phyloP scores from a whole-genome alignment of 2,888 invertebrate species.

The Rutpela maculata region DNA sequence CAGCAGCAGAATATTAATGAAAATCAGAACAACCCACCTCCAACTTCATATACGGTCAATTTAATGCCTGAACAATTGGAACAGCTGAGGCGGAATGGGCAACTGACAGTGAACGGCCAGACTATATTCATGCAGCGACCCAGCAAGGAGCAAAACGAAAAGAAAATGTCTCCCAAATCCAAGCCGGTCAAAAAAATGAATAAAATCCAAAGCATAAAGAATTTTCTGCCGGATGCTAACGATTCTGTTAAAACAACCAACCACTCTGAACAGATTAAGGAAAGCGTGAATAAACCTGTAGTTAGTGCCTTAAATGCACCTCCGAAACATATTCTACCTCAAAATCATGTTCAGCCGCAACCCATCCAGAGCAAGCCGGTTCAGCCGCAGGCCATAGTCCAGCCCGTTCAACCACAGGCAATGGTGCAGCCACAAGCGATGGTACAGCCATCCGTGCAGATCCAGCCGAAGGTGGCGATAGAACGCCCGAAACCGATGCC shows the following conservation, averaged over 20 bases:
- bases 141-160: conserved; percentile 63
- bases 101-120: conserved; percentile 73
- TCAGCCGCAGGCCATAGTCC: conserved; percentile 64
- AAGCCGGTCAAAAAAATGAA: conserved; percentile 70
- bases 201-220: conserved; percentile 61
- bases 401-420: conserved; percentile 60
- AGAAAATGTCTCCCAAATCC: conserved; percentile 70
- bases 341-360: conserved; percentile 64
- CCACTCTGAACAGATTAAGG: conserved; percentile 59
- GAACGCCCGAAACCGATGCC: conserved; percentile 51
- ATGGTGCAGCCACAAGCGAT: conserved; percentile 65
- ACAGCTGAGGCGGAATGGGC: conserved; percentile 72
- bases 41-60: conserved; percentile 73
- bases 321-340: conserved; percentile 65
- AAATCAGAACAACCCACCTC: conserved; percentile 61
- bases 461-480: conserved; percentile 54
- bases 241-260: conserved; percentile 56
- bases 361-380: conserved; percentile 48
- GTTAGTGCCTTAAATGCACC: conserved; percentile 64
- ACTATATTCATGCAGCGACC: conserved; percentile 73
- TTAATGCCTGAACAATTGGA: conserved; percentile 73
- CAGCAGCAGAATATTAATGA: conserved; percentile 47
- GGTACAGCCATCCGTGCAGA: conserved; percentile 47
- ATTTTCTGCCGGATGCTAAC: conserved; percentile 57
- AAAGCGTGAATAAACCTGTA: conserved; percentile 54